Conservation (phyloP, 2,113 vertebrate genomes). For the Myotis davidii region DNA sequence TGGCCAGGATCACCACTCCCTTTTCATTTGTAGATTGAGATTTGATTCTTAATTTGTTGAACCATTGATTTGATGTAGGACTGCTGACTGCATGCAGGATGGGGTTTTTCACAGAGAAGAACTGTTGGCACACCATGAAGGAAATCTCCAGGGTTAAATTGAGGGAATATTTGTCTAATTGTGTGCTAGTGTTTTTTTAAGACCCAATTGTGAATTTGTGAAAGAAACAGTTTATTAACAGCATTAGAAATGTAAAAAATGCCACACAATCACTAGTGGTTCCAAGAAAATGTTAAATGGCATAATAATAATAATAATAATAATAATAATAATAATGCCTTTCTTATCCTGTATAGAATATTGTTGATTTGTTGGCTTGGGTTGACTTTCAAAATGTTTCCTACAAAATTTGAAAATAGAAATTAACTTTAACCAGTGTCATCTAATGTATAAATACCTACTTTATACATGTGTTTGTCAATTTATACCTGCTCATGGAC, state of each 20-base stretch:
- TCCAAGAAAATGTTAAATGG: background rate
- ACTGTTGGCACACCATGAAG: background rate
- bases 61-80: background rate
- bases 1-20: background rate
- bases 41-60: background rate
- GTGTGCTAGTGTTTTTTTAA: background rate
- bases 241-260: conserved; percentile 2
- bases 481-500: conserved; percentile 70
- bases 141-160: background rate
- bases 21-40: background rate
- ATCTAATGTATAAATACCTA: conserved; percentile 76
- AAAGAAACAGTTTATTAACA: background rate
- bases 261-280: background rate
- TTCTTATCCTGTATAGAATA: background rate
- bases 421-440: conserved; percentile 78
- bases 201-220: conserved; percentile 1
- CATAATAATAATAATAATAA: background rate
- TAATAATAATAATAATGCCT: background rate
- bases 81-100: too few relatives aligned
- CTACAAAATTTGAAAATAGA: conserved; percentile 72
- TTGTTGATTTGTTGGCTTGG: conserved; percentile 55
- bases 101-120: background rate
- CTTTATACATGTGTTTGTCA: conserved; percentile 68
- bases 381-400: conserved; percentile 70
- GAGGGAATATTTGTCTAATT: background rate